phyloP scores from a whole-genome alignment of 2,888 invertebrate species.

The Eremobia ochroleuca region DNA sequence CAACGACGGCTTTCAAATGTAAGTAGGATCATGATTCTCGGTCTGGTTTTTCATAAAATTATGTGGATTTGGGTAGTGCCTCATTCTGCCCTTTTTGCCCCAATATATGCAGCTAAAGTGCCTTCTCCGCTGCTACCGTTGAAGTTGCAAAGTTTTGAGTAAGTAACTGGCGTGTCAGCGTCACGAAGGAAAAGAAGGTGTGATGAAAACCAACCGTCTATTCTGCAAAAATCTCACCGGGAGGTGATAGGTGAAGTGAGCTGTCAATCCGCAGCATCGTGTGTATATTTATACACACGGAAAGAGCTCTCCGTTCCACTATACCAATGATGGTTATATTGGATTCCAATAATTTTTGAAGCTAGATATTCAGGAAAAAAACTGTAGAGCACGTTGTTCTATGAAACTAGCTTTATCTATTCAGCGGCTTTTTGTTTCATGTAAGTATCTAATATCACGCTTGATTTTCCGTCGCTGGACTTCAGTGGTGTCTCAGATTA shows the following conservation, averaged over 20 bases:
- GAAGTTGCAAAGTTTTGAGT: too few relatives aligned
- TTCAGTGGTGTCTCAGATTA: too few relatives aligned
- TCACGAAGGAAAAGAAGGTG: neutral
- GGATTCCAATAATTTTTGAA: neutral
- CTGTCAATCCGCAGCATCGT: neutral
- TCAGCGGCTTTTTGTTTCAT: too few relatives aligned
- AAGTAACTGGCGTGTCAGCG: too few relatives aligned
- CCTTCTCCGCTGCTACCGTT: too few relatives aligned
- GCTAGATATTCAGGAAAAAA: neutral
- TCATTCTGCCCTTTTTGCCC: neutral
- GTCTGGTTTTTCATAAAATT: neutral
- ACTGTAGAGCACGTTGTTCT: too few relatives aligned
- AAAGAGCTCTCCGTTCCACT: too few relatives aligned
- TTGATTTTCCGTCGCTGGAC: too few relatives aligned
- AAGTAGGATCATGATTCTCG: constrained; percentile 4
- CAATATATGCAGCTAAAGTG: too few relatives aligned
- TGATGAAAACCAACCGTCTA: neutral
- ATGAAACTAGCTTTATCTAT: too few relatives aligned
- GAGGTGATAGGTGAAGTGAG: too few relatives aligned
- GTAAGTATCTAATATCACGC: too few relatives aligned
- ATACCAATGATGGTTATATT: neutral
- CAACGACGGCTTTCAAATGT: constrained; percentile 14
- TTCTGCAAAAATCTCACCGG: neutral
- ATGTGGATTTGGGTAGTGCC: neutral
- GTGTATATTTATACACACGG: neutral